Conservation (phyloP, 1,140 invertebrate genomes). For the Coptotermes formosanus region DNA sequence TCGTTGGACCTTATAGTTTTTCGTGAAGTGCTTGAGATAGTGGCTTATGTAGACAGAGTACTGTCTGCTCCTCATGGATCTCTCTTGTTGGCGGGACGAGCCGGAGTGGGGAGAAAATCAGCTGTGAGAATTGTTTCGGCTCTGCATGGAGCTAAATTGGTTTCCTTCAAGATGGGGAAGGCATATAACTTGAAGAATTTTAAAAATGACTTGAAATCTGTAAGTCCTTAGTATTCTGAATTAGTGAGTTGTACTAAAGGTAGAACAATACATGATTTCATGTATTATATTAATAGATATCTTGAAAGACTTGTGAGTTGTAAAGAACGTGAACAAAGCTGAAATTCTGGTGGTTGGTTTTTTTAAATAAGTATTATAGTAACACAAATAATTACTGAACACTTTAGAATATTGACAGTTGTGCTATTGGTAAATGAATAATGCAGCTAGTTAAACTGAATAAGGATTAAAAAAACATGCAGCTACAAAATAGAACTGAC, state of each 20-base stretch:
- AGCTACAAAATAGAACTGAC: too few relatives aligned
- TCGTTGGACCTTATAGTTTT: constrained; percentile 58
- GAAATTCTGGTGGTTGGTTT: too few relatives aligned
- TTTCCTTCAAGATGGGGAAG: constrained; percentile 58
- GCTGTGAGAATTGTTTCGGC: constrained; percentile 70
- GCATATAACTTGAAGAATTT: constrained; percentile 62
- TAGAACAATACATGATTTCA: background rate
- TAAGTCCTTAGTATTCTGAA: constrained; percentile 27
- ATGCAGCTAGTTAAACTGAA: too few relatives aligned
- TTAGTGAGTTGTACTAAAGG: too few relatives aligned
- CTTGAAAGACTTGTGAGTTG: background rate
- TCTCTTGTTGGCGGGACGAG: constrained; percentile 69
- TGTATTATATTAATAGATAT: background rate
- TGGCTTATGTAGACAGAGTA: constrained; percentile 62
- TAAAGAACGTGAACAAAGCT: too few relatives aligned
- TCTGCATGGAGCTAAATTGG: constrained; percentile 66
- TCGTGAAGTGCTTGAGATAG: constrained; percentile 62
- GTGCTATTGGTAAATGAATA: too few relatives aligned
- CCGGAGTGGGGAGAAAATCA: constrained; percentile 76
- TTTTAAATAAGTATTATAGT: too few relatives aligned
- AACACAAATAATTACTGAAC: too few relatives aligned
- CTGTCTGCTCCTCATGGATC: constrained; percentile 63
- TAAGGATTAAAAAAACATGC: too few relatives aligned
- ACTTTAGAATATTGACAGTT: too few relatives aligned
- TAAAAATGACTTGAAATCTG: constrained; percentile 54